Conservation (phyloP, 2,113 vertebrate genomes). For the Cisticola juncidis region DNA sequence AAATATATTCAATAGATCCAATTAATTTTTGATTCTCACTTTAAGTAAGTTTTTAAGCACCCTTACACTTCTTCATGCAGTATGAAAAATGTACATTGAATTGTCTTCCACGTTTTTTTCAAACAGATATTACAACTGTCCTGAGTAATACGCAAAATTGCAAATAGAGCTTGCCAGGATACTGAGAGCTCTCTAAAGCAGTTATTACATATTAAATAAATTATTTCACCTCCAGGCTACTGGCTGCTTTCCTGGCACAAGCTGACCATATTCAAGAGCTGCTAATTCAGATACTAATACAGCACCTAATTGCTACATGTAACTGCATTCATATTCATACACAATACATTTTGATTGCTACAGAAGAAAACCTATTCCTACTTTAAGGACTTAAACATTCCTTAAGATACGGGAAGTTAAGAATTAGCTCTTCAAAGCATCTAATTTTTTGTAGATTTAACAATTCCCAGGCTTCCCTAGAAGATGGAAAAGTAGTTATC, state of each 20-base stretch:
- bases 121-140: neutral
- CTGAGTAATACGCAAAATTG: neutral
- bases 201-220: constrained; percentile 37
- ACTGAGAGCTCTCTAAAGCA: neutral
- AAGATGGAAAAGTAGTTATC: neutral
- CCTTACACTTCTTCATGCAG: neutral
- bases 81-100: neutral
- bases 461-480: neutral
- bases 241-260: constrained; percentile 50
- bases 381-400: neutral
- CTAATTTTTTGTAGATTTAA: neutral
- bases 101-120: neutral
- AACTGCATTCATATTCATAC: neutral
- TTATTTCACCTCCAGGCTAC: constrained; percentile 1
- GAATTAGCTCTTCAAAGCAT: neutral
- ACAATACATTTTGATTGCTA: neutral
- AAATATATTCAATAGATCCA: neutral
- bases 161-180: neutral
- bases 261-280: constrained; percentile 12
- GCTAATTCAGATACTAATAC: constrained; percentile 3
- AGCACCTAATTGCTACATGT: constrained; percentile 38
- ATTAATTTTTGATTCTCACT: neutral
- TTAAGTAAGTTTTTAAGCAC: neutral
- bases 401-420: neutral
- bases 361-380: neutral